Conservation (phyloP, 2,888 invertebrate species). For the Apantesis nais region DNA sequence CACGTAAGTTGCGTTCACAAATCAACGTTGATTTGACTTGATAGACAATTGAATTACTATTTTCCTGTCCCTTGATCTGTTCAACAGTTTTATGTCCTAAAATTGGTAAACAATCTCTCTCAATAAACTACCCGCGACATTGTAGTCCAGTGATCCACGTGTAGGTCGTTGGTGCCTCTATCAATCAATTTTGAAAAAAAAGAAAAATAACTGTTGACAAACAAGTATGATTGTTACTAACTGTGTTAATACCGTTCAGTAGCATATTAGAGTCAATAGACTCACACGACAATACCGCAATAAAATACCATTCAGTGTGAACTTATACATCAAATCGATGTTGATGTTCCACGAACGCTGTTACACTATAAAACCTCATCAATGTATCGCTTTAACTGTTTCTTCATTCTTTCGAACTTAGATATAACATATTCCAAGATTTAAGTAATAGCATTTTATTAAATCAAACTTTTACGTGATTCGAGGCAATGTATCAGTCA, state of each 20-base stretch:
- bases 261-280: constrained; percentile 14
- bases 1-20: background rate
- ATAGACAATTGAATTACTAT: background rate
- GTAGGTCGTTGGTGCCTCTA: background rate
- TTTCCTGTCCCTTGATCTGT: background rate
- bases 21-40: background rate
- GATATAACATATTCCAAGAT: background rate
- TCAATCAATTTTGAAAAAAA: background rate
- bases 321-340: constrained; percentile 35
- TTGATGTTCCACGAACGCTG: constrained; percentile 36
- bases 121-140: background rate
- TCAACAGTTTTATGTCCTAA: background rate
- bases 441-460: background rate
- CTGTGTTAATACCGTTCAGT: constrained; percentile 23
- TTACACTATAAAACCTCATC: constrained; percentile 24
- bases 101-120: background rate
- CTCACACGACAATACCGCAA: constrained; percentile 42
- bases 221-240: constrained; percentile 10
- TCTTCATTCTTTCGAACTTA: background rate
- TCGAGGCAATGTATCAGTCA: background rate
- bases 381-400: background rate
- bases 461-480: background rate
- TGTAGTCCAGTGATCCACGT: background rate
- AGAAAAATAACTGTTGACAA: constrained; percentile 16
- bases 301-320: constrained; percentile 41